Evolutionary conservation across 2,113 vertebrate genomes (phyloP), one percentile per base, ranked within the genome.

Genomic region (Periophthalmodon schlosseri): DNA sequence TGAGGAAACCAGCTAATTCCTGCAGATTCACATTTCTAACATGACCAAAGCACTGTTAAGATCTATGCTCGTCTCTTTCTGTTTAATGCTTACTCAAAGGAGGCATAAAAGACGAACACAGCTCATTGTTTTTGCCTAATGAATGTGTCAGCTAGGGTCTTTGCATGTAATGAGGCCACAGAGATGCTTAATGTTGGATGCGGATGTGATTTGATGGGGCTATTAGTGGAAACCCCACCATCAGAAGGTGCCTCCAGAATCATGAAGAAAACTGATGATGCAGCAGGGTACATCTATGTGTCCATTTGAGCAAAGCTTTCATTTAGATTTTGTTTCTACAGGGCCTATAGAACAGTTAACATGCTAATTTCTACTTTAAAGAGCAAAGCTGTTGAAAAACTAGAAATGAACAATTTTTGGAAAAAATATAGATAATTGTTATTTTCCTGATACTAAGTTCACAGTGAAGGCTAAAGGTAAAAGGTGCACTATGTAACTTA

Each of bases 121-220:
- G 84, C 78, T 84, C 73, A 79, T 69, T 74, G 68, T 69, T 66
- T 44, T 79, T 74, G 65, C 52, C 44, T 74, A 83, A 83, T 86
- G 76, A 78, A 72, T 57, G 74, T 63, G 76, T 77, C 49, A 80
- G 68, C 69, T 75, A 72, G 24, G 50, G 65, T 69, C 52, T 80
- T 76, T 34, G 46, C 39, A 66, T 73, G 73, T 77, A 88, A 85
- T 85, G 80, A 78, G 80, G 60, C 77, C 65, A 39, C 24, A 63
- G 77, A 67, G 81, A 79, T n/a, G 70, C 74, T 81, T 81, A 78
- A 76, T 73, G 68, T 67, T 74, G 76, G 79, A 49, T 68, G 54
- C 13, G 47, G 54, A 66, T 68, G 70, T 72, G 50, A 75, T 85
- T 76, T 84, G 81, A 83, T 72, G 44, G 60, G 69, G 73, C 56